Evolutionary conservation across 2,888 invertebrate species (phyloP).

Genomic region (Epiblema foenella): DNA sequence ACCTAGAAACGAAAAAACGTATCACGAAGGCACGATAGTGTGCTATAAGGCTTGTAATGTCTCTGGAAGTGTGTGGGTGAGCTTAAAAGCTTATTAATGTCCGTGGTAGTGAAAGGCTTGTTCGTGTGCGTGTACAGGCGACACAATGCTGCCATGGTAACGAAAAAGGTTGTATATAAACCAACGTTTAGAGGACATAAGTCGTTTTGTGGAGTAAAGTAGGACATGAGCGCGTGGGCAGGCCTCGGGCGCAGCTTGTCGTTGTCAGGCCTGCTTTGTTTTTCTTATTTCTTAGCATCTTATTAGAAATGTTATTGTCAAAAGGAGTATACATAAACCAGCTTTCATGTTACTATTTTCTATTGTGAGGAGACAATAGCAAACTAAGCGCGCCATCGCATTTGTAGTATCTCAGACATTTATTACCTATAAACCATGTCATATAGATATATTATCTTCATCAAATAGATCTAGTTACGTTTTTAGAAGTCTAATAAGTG

Average conservation of each 20-base stretch:
- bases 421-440: background rate
- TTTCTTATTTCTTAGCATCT: conserved; percentile 39
- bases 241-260: conserved; percentile 56
- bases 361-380: conserved; percentile 18
- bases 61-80: conserved; percentile 63
- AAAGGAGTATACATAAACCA: conserved; percentile 23
- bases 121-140: conserved; percentile 65
- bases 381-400: conserved; percentile 10
- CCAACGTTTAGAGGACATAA: background rate
- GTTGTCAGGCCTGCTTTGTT: conserved; percentile 51
- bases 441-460: background rate
- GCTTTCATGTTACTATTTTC: conserved; percentile 26
- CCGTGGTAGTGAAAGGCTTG: conserved; percentile 51
- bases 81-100: conserved; percentile 78
- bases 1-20: conserved; percentile 78
- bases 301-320: conserved; percentile 34
- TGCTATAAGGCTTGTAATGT: conserved; percentile 56
- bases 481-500: background rate
- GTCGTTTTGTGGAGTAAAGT: conserved; percentile 49
- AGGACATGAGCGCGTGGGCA: conserved; percentile 60
- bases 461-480: background rate
- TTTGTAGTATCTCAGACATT: background rate
- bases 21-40: conserved; percentile 59
- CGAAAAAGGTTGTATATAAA: conserved; percentile 42
- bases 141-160: conserved; percentile 62